These are phyloP conservation scores for Passer domesticus DNA, from an alignment of 2,113 vertebrate species.

Conservation along the genomic window DNA sequence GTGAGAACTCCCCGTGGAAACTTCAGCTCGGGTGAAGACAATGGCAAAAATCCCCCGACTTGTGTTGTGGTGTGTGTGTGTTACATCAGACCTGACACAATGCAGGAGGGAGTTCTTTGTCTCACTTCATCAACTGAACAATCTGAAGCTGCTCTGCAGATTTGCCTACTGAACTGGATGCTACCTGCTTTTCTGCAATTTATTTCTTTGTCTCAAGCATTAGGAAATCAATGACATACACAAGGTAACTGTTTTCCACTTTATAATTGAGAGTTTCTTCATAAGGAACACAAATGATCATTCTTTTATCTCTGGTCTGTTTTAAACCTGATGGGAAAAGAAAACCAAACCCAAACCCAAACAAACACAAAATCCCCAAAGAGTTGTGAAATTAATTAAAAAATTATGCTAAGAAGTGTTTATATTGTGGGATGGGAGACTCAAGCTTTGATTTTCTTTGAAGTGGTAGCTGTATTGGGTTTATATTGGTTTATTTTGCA, in stretches of 20 bases:
- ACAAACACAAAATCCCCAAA: neutral
- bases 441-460: neutral
- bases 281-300: neutral
- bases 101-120: neutral
- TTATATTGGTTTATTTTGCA: neutral
- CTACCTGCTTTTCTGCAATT: neutral
- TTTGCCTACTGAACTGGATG: neutral
- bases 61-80: neutral
- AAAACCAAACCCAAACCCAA: neutral
- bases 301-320: neutral
- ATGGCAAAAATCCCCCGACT: neutral
- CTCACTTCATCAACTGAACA: neutral
- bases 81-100: neutral
- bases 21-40: neutral
- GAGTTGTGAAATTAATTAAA: neutral
- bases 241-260: neutral
- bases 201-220: neutral
- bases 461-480: neutral
- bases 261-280: neutral
- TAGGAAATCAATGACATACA: neutral
- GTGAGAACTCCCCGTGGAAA: neutral
- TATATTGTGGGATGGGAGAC: neutral
- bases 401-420: neutral
- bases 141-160: neutral
- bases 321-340: neutral